Percentiles rank a stretch among this genome's conserved stretches.
phyloP scores from a whole-genome alignment of 2,888 invertebrate genomes.

The Drosophila antonietae region DNA sequence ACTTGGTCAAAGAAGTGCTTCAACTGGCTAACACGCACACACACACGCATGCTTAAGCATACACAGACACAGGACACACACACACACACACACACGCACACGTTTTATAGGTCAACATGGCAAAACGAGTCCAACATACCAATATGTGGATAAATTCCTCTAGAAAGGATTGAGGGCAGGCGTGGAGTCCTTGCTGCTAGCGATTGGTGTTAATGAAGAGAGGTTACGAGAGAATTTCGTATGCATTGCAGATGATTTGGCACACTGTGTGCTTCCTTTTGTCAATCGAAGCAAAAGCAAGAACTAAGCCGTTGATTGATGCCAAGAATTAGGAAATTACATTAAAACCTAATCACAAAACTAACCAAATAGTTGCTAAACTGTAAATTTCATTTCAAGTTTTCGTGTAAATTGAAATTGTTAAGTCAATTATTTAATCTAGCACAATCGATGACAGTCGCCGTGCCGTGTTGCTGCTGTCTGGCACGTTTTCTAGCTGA shows the following conservation, averaged over 20 bases:
- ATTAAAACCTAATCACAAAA: background rate
- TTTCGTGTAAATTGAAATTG: constrained; percentile 1
- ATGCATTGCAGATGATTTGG: constrained; percentile 18
- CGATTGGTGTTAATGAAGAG: constrained; percentile 6
- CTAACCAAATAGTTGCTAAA: background rate
- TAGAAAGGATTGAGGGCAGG: background rate
- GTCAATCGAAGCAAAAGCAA: background rate
- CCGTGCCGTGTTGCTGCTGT: too few species aligned
- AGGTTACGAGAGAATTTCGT: background rate
- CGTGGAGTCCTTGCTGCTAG: background rate
- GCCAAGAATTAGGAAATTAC: background rate
- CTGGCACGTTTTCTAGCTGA: constrained; percentile 1
- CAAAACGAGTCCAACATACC: constrained; percentile 7
- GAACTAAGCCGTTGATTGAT: background rate
- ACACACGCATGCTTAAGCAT: background rate
- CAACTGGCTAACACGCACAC: constrained; percentile 23
- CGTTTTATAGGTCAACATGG: constrained; percentile 42
- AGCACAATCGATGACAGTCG: background rate
- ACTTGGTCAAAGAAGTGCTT: constrained; percentile 56
- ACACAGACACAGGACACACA: background rate
- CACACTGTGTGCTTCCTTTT: background rate
- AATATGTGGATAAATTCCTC: constrained; percentile 34
- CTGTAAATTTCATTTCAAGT: background rate
- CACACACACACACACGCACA: constrained; percentile 15
- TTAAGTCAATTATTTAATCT: background rate